A percentile compares a stretch with the other conserved stretches of the same genome.
Evolutionary conservation across 2,888 invertebrate genomes (phyloP).

Genomic region (Entomobrya multifasciata): DNA sequence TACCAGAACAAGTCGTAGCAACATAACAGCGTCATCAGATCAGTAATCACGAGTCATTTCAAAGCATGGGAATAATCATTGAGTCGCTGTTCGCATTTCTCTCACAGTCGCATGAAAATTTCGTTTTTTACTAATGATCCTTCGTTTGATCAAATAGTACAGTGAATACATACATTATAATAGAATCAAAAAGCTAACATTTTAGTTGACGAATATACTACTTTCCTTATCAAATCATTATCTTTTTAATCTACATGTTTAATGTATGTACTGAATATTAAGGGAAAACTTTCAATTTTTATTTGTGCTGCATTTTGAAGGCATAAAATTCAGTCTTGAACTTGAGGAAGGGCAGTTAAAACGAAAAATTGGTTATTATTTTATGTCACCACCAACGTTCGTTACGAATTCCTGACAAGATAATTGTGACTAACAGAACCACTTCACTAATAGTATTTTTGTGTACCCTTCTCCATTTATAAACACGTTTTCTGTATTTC

Average conservation of each 20-base stretch:
- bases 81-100: neutral
- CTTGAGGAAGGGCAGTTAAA: slow-evolving; percentile 52
- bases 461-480: neutral
- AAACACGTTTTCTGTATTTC: slow-evolving; percentile 44
- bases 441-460: neutral
- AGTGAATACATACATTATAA: neutral
- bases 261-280: neutral
- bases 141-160: slow-evolving; percentile 5
- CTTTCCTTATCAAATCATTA: neutral
- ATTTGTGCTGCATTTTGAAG: neutral
- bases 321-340: slow-evolving; percentile 45
- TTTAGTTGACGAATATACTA: neutral
- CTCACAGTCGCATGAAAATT: neutral
- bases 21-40: neutral
- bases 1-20: neutral
- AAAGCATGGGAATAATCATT: no score
- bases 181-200: no score
- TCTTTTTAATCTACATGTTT: neutral
- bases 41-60: no score
- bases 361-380: slow-evolving; percentile 10
- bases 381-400: neutral
- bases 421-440: neutral
- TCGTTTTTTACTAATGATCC: no score
- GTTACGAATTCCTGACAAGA: neutral
- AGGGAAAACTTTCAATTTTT: slow-evolving; percentile 43